Base-by-base conservation (phyloP, 2,888 invertebrate genomes). In the Dione juno region DNA sequence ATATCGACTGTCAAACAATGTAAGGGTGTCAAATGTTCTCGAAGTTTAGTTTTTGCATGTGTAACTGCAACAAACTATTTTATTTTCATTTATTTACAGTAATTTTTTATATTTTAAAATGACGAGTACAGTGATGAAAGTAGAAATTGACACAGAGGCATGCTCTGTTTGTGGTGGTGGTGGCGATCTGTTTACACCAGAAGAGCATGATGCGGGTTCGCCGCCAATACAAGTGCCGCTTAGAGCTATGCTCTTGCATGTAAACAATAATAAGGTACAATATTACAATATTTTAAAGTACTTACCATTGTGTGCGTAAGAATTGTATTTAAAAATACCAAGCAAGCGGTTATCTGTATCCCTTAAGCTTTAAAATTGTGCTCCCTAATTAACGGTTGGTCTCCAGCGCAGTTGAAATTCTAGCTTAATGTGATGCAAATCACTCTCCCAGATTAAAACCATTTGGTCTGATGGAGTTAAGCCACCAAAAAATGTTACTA, bases 211-310 rank as follows among this genome's bases (percentile, higher is more conserved):
- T 77, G 86, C 88, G 9, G 80, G 78, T 21, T 81, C 85, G 52
- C 81, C 84, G 53, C 78, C 84, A 3, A 72, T 81, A 76, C 84
- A 83, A 72, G 81, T 84, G 73, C 88, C 91, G 53, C 80, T 92
- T 52, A 81, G 90, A 21, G 82, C 90, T 41, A 88, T 91, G 88
- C 81, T 92, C 65, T 79, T 90, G 74, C 90, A 92, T 11, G 84
- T 92, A 58, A 90, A 88, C 73, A 85, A 88, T 70, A 88, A 86
- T 75, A 92, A 91, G 88, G 92, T 91, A 76, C 28, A 48, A 37
- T 45, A 19, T 9, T 19, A 50, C 1, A 35, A 19, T 37, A 50
- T 37, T 37, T 9, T 9, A 37, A 16, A 10, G 6, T n/a, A 19
- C 6, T 21, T 41, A 11, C 16, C 28, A 48, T 3, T 63, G 9